A percentile compares a stretch with the other conserved stretches of the same genome.
Evolutionary conservation across 2,888 invertebrate species (phyloP).

Genomic region (Hesperia comma): DNA sequence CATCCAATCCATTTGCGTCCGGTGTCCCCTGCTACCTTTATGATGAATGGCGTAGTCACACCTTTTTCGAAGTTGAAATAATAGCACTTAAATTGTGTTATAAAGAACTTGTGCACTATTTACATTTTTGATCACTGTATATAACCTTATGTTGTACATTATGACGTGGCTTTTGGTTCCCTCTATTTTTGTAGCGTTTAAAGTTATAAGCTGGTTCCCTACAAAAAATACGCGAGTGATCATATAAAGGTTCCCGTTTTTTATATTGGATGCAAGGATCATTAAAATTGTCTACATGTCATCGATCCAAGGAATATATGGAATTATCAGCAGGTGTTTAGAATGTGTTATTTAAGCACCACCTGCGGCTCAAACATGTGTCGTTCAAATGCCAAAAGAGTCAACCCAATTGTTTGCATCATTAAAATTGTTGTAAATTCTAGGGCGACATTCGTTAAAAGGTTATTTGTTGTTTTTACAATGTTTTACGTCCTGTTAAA

Average conservation of each 20-base stretch:
- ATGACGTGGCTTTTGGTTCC: no score
- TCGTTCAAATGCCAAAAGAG: conserved; percentile 28
- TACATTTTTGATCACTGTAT: no score
- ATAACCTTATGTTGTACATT: no score
- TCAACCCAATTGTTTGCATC: conserved; percentile 11
- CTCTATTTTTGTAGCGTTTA: no score
- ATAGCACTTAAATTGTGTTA: background rate
- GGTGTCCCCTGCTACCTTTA: conserved; percentile 27
- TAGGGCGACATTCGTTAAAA: background rate
- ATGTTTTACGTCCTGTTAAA: no score
- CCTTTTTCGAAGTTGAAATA: conserved; percentile 10
- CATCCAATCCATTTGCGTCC: conserved; percentile 36
- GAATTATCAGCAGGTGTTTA: conserved; percentile 17
- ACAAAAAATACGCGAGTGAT: no score
- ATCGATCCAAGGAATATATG: background rate
- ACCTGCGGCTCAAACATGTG: conserved; percentile 27
- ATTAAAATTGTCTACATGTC: background rate
- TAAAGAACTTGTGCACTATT: background rate
- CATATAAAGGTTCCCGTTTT: no score
- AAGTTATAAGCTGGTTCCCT: no score
- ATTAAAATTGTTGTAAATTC: background rate
- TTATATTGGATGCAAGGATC: background rate
- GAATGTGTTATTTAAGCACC: conserved; percentile 5
- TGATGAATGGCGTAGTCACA: conserved; percentile 27
- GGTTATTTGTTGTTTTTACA: background rate